These are phyloP conservation scores for Leucophenga maculata DNA, from an alignment of 2,888 invertebrate species.

Conservation along the genomic window DNA sequence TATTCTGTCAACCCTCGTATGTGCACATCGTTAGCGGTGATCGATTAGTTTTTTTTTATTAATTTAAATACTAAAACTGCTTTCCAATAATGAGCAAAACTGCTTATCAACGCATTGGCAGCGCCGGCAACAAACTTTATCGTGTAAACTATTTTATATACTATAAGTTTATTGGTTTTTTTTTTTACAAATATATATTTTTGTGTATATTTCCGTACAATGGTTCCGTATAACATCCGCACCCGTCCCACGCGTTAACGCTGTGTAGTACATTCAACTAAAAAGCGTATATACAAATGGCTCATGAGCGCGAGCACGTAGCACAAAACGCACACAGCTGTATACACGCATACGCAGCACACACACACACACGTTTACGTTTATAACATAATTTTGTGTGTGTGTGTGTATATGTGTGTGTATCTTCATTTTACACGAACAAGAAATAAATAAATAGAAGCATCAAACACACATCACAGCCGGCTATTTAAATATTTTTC, in stretches of 20 bases:
- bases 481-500: slow-evolving; percentile 8
- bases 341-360: slow-evolving; percentile 10
- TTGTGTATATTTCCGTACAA: slow-evolving; percentile 37
- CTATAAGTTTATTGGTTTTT: slow-evolving; percentile 8
- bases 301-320: slow-evolving; percentile 54
- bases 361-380: no score
- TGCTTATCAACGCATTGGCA: neutral
- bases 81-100: no score
- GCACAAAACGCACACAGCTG: slow-evolving; percentile 45
- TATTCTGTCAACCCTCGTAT: no score
- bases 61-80: no score
- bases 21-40: no score
- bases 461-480: no score
- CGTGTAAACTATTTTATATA: neutral
- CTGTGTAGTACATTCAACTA: slow-evolving; percentile 14
- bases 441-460: no score
- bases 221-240: slow-evolving; percentile 24
- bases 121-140: neutral
- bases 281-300: slow-evolving; percentile 46
- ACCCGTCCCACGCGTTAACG: slow-evolving; percentile 13
- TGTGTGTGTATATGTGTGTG: no score
- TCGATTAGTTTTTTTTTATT: no score
- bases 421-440: no score
- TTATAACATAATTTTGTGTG: no score
- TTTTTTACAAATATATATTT: neutral